Conservation (phyloP, 1,140 invertebrate genomes). For the Chlorops oryzae region DNA sequence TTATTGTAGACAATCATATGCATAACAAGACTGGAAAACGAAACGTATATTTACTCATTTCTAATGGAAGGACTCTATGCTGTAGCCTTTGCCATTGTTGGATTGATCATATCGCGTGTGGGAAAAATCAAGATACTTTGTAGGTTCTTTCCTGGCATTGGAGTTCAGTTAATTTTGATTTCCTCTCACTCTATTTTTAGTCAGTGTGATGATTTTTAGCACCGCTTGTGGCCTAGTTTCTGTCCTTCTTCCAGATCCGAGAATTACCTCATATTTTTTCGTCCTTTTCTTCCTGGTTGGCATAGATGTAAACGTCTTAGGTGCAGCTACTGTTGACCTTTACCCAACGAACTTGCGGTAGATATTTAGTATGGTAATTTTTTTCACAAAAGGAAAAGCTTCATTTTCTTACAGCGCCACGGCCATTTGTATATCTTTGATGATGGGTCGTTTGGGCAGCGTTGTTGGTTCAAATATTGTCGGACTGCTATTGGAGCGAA, state of each 20-base stretch:
- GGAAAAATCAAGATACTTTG: constrained; percentile 10
- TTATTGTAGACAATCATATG: background rate
- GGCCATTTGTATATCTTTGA: constrained; percentile 30
- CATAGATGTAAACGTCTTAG: constrained; percentile 21
- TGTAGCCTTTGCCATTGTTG: constrained; percentile 5
- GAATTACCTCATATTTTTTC: constrained; percentile 8
- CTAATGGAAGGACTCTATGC: constrained; percentile 9
- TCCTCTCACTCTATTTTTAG: constrained; percentile 3
- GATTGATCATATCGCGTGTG: constrained; percentile 2
- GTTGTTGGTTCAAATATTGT: constrained; percentile 17
- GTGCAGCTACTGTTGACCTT: constrained; percentile 26
- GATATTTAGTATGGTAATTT: too few relatives aligned
- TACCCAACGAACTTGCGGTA: constrained; percentile 29
- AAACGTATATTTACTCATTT: constrained; percentile 5
- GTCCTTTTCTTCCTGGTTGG: constrained; percentile 18
- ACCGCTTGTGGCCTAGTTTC: constrained; percentile 2
- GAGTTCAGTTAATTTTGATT: background rate
- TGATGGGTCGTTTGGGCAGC: constrained; percentile 22
- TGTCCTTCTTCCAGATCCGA: constrained; percentile 5
- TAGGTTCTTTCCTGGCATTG: background rate
- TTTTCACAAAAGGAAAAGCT: too few relatives aligned
- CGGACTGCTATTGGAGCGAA: constrained; percentile 7
- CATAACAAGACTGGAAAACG: background rate
- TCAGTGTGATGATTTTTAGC: constrained; percentile 1
- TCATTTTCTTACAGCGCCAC: constrained; percentile 18